Evolutionary conservation across 2,888 invertebrate species (phyloP), one percentile per base, ranked within the genome.

Genomic region (Xanthorhoe designata): DNA sequence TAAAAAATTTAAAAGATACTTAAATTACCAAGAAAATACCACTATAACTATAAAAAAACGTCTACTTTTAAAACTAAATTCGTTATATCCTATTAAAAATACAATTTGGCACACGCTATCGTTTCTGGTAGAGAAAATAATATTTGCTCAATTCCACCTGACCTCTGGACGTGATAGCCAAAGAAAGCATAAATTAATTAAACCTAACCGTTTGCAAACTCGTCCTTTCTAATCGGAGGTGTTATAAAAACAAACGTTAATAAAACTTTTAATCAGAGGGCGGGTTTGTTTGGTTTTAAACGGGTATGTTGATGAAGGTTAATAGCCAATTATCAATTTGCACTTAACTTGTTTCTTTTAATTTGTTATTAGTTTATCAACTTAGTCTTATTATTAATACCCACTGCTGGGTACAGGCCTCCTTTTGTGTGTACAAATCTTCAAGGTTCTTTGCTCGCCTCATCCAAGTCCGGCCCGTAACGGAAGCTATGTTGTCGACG

Each of bases 131-230:
- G 57, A 61, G 63, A 68, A 68, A 66, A 72, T 70, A 73, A 73
- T 68, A 71, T 71, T 71, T 65, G 53, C 62, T 7, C 66, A 58
- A 58, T 18, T 66, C 67, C 65, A 64, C 50, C 62, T 70, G 64
- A 65, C 71, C 68, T 65, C 52, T 56, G 35, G 56, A 64, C 71
- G 64, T 66, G 69, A 53, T 71, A 66, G 42, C 65, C 64, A 72
- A 73, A 72, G 70, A 72, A 71, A 75, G 67, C 72, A 72, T 70
- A 70, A 75, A 75, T 71, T 75, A 73, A 75, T 75, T 75, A 73
- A 69, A 70, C 57, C 64, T 24, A 49, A 38, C 49, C 68, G 68
- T 72, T 69, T 69, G 66, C 61, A 35, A 51, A 53, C 64, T 60
- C 65, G 59, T 59, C 71, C 68, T 63, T 72, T 68, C 68, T 71